Evolutionary conservation across 2,113 vertebrate genomes (phyloP), one percentile per base, ranked within the genome.

Genomic region (Tachycineta bicolor): DNA sequence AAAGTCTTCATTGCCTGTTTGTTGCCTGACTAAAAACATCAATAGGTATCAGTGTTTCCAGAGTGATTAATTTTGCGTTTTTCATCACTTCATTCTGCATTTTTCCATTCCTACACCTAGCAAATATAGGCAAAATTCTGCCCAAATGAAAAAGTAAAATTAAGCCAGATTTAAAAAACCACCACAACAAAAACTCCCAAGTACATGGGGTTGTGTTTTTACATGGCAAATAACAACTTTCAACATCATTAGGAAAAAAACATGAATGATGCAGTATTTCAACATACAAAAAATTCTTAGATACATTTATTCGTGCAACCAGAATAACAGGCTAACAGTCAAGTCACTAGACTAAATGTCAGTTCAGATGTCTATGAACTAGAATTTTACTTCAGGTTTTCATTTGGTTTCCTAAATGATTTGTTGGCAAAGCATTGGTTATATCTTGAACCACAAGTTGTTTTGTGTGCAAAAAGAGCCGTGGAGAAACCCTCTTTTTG

Each of bases 341-440:
- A 87, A 82, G 43, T 59, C 46, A 85, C 46, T 83, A 56, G 68
- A 89, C 46, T 52, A 88, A 49, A 70, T 24, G 24, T 33, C 75
- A 95, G 34, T 76, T 85, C 91, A 90, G 28, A 60, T n/a, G 21
- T 83, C 82, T 81, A 77, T 7, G 17, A 92, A 91, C 53, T 60
- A 71, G 59, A 94, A 93, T 93, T 96, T 89, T 92, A 93, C 85
- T 89, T 89, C 47, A 83, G 79, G 50, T 56, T 96, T 86, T 86
- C 37, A 82, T 84, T 67, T 74, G 39, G 18, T 31, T 95, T 97
- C 96, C 74, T 70, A 55, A 81, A 96, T 47, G 4, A 87, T 73
- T 91, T 92, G 78, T 37, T 96, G 88, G 88, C 58, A 94, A 96
- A 95, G 73, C 1, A n/a, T 80, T 82, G 21, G 44, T 55, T 74